Base-by-base conservation (phyloP, 2,113 vertebrate genomes). In the Menura novaehollandiae region DNA sequence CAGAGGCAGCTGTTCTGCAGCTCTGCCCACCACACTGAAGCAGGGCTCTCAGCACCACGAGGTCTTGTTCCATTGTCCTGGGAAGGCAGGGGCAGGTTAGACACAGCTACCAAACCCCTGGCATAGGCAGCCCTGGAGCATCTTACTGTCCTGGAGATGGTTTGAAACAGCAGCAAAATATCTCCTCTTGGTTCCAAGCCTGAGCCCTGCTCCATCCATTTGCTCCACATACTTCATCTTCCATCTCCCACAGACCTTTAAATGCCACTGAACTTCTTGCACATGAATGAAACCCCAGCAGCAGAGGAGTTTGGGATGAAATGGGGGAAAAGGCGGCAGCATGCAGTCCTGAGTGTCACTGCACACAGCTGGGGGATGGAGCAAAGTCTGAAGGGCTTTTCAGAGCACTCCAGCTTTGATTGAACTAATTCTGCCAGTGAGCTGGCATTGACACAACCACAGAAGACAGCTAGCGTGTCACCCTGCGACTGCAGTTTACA, bases 21-120 rank as follows among this genome's bases (percentile, higher is more conserved):
- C 55, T 72, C 53, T 79, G n/a, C 28, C 27, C 0, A 0, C 2
- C 0, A 0, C 17, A n/a, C n/a, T 11, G 1, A 16, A 35, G 9
- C 1, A 0, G 35, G 9, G 24, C 7, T 58, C 58, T 53, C 58
- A 26, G 55, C 64, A 49, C 22, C 16, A 35, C 2, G 0, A 7
- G 4, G n/a, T 24, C 32, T 39, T 4, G 0, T 19, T 55, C 12
- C 3, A 2, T 9, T 37, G 15, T 6, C n/a, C 71, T 10, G 3
- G 63, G 47, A 88, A 84, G 51, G 49, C 44, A 79, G 26, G 1
- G 11, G 47, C 16, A 67, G 56, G 37, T 63, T 51, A 53, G 43
- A 59, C 14, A 52, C 1, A 1, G 43, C 46, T 53, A 18, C 20
- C 58, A 78, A 47, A 51, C 5, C 62, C 10, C 55, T 28, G 32